Base-by-base conservation (phyloP, 1,140 invertebrate genomes). In the Carcinoscorpius rotundicauda region DNA sequence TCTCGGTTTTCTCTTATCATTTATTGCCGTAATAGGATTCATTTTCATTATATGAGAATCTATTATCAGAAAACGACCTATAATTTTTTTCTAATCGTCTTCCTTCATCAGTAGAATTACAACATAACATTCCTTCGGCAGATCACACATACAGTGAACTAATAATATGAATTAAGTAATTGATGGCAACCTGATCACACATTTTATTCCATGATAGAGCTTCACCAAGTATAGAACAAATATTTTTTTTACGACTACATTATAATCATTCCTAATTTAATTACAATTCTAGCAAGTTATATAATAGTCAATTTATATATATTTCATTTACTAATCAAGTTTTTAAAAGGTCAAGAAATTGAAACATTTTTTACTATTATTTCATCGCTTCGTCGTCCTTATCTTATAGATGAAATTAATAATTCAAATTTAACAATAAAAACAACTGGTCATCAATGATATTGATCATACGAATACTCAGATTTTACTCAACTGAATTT, bases 381-480 rank as follows among this genome's bases (percentile, higher is more conserved):
- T 63, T 83, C 82, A 10, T 70, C 69, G 61, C 65, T 73, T n/a
- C 78, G 77, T 66, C 68, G 85, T 70, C 72, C 85, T 68, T 86
- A 85, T 74, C 71, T 84, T 72, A 66, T 83, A 69, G 83, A 85
- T 77, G 82, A 85, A 80, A 73, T 79, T 66, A 78, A 77, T 70
- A 74, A 77, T 66, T 77, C 80, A 58, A 67, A 73, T 60, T 73
- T 84, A 64, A 80, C 81, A 49, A 68, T 85, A 73, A 85, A 85
- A 81, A 74, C 76, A 61, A 79, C 83, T 72, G 83, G 82, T 0
- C 82, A 85, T 76, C 84, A 85, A 79, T 86, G 82, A 80, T 85
- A 84, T 73, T 86, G 84, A 83, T 78, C 73, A 56, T 86, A 85
- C 78, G 83, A 85, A 79, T 84, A 83, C 76, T 77, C 77, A 66